These are phyloP conservation scores for Phyllotis vaccarum DNA, from an alignment of 2,797 vertebrate genomes.

Conservation along the genomic window DNA sequence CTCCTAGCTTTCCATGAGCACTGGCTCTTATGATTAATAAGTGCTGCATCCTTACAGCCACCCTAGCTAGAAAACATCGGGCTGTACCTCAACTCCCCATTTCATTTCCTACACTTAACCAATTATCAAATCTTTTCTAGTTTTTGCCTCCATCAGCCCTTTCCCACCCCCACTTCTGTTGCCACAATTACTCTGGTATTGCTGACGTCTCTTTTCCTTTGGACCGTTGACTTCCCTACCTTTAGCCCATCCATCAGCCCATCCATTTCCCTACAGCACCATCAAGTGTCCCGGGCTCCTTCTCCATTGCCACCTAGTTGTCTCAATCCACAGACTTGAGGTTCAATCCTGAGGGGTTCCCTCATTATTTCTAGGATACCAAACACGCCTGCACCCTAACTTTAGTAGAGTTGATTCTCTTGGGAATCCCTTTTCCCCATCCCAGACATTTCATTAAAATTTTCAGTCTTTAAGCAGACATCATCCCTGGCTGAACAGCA, in stretches of 20 bases:
- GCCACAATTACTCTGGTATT: neutral
- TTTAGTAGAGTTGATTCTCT: neutral
- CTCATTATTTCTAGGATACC: neutral
- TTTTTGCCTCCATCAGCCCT: neutral
- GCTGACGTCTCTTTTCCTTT: neutral
- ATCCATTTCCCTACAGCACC: neutral
- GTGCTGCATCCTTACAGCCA: neutral
- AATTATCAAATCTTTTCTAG: neutral
- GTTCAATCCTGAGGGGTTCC: neutral
- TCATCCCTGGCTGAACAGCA: neutral
- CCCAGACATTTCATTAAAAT: neutral
- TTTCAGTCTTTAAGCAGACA: neutral
- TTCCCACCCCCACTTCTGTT: neutral
- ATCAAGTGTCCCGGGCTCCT: neutral
- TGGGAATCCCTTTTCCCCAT: neutral
- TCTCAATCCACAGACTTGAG: neutral
- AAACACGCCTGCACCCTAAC: neutral
- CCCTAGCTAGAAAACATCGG: neutral
- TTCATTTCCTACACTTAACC: neutral
- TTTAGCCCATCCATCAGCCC: neutral
- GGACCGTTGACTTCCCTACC: neutral
- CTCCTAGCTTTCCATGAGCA: neutral
- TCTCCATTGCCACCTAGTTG: neutral
- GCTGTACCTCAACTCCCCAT: neutral
- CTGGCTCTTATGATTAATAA: neutral